These are phyloP conservation scores for Panagrolaimus sp. DNA, from an alignment of 1,140 invertebrate species.

Conservation along the genomic window DNA sequence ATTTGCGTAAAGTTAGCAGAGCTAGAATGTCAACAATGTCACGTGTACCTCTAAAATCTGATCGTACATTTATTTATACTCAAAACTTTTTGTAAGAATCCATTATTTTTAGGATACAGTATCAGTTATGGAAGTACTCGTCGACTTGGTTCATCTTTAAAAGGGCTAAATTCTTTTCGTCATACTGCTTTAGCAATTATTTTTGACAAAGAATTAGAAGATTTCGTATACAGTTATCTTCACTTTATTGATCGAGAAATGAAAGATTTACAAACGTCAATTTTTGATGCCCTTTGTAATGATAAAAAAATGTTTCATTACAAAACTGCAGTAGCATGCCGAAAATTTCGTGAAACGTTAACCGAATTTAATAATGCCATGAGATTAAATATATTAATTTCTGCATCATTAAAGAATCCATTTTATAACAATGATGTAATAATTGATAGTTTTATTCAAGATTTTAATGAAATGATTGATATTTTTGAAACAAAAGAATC, in stretches of 20 bases:
- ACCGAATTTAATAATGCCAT: not conserved
- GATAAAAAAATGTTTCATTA: not conserved
- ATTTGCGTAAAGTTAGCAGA: not conserved
- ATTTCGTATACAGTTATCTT: not conserved
- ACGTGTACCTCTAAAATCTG: not conserved
- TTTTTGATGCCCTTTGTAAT: not conserved
- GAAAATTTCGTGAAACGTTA: not conserved
- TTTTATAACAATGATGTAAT: too few relatives aligned
- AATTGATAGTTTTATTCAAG: not conserved
- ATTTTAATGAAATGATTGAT: not conserved
- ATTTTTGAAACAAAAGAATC: slow-evolving; percentile 2
- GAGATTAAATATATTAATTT: not conserved
- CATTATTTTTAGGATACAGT: not conserved
- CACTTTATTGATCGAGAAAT: not conserved
- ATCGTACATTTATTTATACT: not conserved
- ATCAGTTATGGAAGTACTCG: not conserved
- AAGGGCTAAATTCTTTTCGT: not conserved
- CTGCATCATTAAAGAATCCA: not conserved
- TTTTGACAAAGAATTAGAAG: not conserved
- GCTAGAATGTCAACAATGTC: not conserved
- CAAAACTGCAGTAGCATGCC: not conserved
- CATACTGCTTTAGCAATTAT: not conserved
- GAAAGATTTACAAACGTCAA: not conserved
- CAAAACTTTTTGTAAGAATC: too few relatives aligned
- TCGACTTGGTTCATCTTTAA: not conserved